phyloP scores from a whole-genome alignment of 2,888 invertebrate species.

The Cephus nigrinus region DNA sequence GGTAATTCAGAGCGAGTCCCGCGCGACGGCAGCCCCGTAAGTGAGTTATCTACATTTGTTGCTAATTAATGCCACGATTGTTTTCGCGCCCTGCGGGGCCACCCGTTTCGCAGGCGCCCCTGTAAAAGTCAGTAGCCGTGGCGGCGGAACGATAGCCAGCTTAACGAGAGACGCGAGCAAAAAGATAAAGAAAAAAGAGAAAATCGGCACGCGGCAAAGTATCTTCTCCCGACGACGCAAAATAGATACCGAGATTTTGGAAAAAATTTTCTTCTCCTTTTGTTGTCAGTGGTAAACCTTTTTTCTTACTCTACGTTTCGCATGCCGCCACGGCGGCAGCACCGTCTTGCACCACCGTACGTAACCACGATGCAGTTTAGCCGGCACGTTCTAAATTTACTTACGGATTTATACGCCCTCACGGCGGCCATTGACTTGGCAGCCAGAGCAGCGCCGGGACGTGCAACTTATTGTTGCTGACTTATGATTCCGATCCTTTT shows the following conservation, averaged over 20 bases:
- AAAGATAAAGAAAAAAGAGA: not conserved
- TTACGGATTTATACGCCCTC: conserved; percentile 53
- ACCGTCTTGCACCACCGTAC: conserved; percentile 20
- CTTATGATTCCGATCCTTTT: not conserved
- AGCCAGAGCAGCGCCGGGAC: not conserved
- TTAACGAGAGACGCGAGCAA: not conserved
- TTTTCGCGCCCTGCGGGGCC: not conserved
- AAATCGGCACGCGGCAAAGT: not conserved
- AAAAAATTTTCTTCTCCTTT: not conserved
- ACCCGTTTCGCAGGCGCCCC: not conserved
- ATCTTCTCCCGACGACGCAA: not conserved
- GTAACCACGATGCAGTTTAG: conserved; percentile 26
- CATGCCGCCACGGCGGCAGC: conserved; percentile 33
- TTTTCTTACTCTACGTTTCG: not conserved
- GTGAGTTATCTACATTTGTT: not conserved
- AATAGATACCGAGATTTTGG: not conserved
- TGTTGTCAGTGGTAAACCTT: not conserved
- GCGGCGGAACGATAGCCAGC: not conserved
- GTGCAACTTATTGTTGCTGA: not conserved
- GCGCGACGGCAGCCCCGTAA: not conserved
- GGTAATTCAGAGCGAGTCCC: not conserved
- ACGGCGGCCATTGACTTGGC: conserved; percentile 50
- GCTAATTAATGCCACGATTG: not conserved
- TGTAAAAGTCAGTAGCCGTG: not conserved
- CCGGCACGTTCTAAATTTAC: conserved; percentile 56